Percentiles rank a stretch among this genome's conserved stretches.
These are phyloP conservation scores for Pipistrellus pygmaeus DNA, from an alignment of 2,797 vertebrate genomes.

Conservation along the genomic window DNA sequence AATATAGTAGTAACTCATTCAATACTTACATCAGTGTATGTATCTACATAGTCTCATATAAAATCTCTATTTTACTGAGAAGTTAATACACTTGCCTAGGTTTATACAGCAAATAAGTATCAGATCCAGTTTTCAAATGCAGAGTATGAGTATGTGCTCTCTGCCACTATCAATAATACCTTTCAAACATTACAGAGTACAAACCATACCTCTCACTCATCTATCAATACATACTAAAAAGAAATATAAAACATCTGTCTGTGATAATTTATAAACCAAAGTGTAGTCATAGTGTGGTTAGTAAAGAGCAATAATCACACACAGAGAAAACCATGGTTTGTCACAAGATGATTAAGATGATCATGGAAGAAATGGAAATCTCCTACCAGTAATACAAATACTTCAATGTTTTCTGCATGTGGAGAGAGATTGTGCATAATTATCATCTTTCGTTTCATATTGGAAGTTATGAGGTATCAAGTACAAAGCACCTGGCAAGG, in stretches of 20 bases:
- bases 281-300: not conserved
- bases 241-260: not conserved
- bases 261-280: not conserved
- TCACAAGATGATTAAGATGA: rapidly evolving
- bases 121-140: not conserved
- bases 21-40: not conserved
- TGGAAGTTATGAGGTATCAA: not conserved
- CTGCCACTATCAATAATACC: not conserved
- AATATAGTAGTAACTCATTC: not conserved
- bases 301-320: slow-evolving; percentile 8
- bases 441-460: not conserved
- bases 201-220: not conserved
- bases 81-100: not conserved
- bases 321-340: not conserved
- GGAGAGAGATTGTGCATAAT: not conserved
- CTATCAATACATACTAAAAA: not conserved
- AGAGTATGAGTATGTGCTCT: not conserved
- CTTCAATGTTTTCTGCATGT: not conserved
- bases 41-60: not conserved
- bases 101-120: not conserved
- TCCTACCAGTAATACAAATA: not conserved
- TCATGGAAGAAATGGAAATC: not conserved
- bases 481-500: not conserved
- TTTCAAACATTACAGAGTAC: not conserved
- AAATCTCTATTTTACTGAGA: slow-evolving; percentile 14